Conservation (phyloP, 2,113 vertebrate species). For the pig (Sus scrofa) region T2T-Sscrofa CM000819.6:82380501-82381000, state of each 20-base stretch:
- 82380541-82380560: not conserved
- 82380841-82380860: not conserved
- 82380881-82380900: not conserved
- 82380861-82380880: not conserved
- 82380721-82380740: not conserved
- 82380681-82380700: not conserved
- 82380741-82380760: not conserved
- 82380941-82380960: not conserved
- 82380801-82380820: not conserved
- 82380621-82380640: not conserved
- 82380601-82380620: not conserved
- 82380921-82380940: not conserved
- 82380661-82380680: not conserved
- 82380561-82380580: not conserved
- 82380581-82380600: slow-evolving; percentile 23
- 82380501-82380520: not conserved
- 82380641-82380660: not conserved
- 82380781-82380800: not conserved
- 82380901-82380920: not conserved
- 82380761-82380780: not conserved
- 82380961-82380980: not conserved
- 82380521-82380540: not conserved
- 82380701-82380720: not conserved
- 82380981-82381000: not conserved
- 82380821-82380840: not conserved